A percentile compares a stretch with the other conserved stretches of the same genome.
Evolutionary conservation across 2,888 invertebrate species (phyloP).

Genomic region (Herminia tarsipennalis): DNA sequence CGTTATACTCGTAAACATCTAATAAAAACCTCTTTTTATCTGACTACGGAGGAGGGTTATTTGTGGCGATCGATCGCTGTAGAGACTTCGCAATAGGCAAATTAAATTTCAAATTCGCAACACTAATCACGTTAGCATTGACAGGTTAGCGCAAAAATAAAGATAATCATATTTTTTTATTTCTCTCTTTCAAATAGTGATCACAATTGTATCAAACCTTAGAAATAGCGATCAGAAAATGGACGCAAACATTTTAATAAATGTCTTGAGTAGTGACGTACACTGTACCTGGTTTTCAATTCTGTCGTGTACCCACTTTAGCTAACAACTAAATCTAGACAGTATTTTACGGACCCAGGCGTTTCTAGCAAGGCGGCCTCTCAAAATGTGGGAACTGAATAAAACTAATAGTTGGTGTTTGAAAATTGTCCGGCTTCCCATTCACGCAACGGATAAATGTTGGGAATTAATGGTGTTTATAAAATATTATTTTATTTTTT

Average conservation of each 20-base stretch:
- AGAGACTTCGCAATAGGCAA: too few species aligned
- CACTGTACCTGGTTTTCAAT: conserved; percentile 18
- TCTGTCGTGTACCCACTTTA: conserved; percentile 34
- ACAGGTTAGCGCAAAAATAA: too few species aligned
- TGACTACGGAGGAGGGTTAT: too few species aligned
- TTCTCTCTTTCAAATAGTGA: too few species aligned
- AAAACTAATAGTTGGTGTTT: conserved; percentile 39
- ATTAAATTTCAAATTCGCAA: too few species aligned
- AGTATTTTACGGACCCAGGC: conserved; percentile 36
- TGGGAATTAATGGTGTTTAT: conserved; percentile 3
- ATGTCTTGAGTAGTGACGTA: conserved; percentile 27
- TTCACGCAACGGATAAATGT: conserved; percentile 13
- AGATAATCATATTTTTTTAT: too few species aligned
- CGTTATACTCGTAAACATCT: too few species aligned
- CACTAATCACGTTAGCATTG: too few species aligned
- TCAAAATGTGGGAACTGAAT: conserved; percentile 42
- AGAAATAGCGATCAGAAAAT: neutral
- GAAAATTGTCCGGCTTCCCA: conserved; percentile 16
- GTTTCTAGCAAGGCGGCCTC: conserved; percentile 27
- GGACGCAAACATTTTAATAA: conserved; percentile 21
- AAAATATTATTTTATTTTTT: neutral
- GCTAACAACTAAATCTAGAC: conserved; percentile 44
- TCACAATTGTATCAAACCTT: neutral
- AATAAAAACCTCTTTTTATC: too few species aligned
- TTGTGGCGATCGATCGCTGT: too few species aligned